Conservation (phyloP, 2,888 invertebrate genomes). For the Crocallis elinguaria region DNA sequence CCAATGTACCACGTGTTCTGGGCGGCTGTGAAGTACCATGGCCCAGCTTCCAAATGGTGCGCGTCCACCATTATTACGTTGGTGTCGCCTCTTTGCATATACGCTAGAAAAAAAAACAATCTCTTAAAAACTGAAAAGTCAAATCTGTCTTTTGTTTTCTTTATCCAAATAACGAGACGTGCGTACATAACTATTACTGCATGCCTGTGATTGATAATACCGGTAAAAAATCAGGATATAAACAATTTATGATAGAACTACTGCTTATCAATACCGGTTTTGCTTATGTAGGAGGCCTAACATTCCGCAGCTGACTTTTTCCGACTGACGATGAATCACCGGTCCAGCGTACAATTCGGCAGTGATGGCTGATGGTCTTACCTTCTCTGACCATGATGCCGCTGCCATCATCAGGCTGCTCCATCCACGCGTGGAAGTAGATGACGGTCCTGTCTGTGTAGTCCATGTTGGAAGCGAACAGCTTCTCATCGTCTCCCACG, state of each 20-base stretch:
- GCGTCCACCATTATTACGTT: constrained; percentile 86
- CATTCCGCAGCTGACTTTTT: too few relatives aligned
- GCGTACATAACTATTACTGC: not conserved
- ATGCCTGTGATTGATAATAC: not conserved
- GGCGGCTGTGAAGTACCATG: constrained; percentile 86
- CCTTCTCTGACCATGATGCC: constrained; percentile 82
- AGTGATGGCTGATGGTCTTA: constrained; percentile 46
- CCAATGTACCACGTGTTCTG: constrained; percentile 87
- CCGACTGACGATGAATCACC: too few relatives aligned
- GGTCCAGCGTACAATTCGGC: too few relatives aligned
- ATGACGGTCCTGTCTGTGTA: constrained; percentile 84
- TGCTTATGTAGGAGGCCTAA: too few relatives aligned
- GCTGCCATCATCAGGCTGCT: constrained; percentile 83
- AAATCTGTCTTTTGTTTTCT: not conserved
- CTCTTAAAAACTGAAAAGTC: too few relatives aligned
- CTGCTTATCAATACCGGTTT: too few relatives aligned
- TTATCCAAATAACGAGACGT: not conserved
- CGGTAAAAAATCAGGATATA: not conserved
- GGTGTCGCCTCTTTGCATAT: constrained; percentile 82
- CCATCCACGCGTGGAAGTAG: constrained; percentile 87
- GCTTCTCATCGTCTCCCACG: constrained; percentile 79
- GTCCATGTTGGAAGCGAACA: constrained; percentile 85
- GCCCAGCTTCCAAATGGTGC: constrained; percentile 83
- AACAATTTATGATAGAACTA: not conserved
- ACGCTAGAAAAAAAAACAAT: constrained; percentile 64